Evolutionary conservation across 2,797 vertebrate genomes (phyloP), one percentile per base, ranked within the genome.

Genomic region (Myotis vivesi): DNA sequence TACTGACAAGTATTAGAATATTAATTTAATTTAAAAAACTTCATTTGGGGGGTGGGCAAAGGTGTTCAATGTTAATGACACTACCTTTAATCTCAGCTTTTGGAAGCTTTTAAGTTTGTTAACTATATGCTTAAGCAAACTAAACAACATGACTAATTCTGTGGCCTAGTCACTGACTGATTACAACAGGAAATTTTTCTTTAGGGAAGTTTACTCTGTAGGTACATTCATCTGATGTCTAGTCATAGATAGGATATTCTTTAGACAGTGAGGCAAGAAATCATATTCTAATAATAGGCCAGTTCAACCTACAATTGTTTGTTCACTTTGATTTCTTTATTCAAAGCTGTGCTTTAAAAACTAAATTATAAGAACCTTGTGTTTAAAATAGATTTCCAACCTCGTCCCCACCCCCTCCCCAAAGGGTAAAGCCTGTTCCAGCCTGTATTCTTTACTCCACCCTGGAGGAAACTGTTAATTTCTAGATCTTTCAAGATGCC

Each of bases 111-210:
- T 84, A 57, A 83, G 95, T 87, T 79, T 30, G 85, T 87, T 96
- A 96, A 96, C 96, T 38, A 84, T 57, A 93, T 55, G 55, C 72
- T 95, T 80, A 73, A 90, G 89, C 36, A 94, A 92, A 96, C 85
- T 90, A 90, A 96, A 91, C 92, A 92, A 28, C 57, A 30, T 95
- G 94, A 97, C 93, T 93, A 93, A 94, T 86, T 96, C 92, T 93
- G 92, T 11, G 71, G 62, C 86, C 95, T 94, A 82, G 79, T 89
- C 69, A 41, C 73, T 79, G 87, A 57, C 69, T 87, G 80, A 94
- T 94, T 93, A 84, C 62, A 95, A 36, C 71, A 88, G 95, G 80
- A 96, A 93, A 76, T 92, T 93, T 97, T 94, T 97, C 91, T 92
- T 96, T 51, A 85, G 81, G 80, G 91, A 92, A 87, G 86, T 94